A percentile compares a stretch with the other conserved stretches of the same genome.
phyloP scores from a whole-genome alignment of 2,888 invertebrate species.

The Argyresthia goedartella region DNA sequence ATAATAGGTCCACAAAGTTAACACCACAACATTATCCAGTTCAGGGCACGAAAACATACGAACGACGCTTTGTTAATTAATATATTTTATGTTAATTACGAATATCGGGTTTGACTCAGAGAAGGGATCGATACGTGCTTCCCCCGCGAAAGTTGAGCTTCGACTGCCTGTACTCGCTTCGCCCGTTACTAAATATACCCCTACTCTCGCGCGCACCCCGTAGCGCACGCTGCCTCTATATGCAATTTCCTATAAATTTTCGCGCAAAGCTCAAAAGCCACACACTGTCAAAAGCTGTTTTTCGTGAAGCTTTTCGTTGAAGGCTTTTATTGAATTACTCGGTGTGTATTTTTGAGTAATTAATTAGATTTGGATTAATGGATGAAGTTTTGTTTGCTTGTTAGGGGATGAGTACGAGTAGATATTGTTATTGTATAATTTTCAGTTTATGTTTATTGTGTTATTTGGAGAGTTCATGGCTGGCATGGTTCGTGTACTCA shows the following conservation, averaged over 20 bases:
- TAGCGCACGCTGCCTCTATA: constrained; percentile 54
- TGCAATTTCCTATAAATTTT: constrained; percentile 70
- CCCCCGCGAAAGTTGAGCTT: constrained; percentile 39
- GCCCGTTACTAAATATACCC: constrained; percentile 65
- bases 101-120: constrained; percentile 35
- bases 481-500: too few relatives aligned
- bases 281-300: constrained; percentile 66
- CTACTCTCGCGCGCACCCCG: constrained; percentile 56
- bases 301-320: constrained; percentile 37
- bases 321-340: constrained; percentile 55
- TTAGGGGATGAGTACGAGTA: too few relatives aligned
- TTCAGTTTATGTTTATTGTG: too few relatives aligned
- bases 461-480: too few relatives aligned
- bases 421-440: too few relatives aligned
- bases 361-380: constrained; percentile 2
- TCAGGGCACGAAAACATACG: constrained; percentile 41
- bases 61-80: constrained; percentile 32
- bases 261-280: constrained; percentile 33
- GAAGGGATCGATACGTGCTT: constrained; percentile 31
- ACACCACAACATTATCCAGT: constrained; percentile 37
- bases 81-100: constrained; percentile 49
- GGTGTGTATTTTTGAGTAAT: not conserved
- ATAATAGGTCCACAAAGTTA: not conserved
- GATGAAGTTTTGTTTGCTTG: not conserved
- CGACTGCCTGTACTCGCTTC: constrained; percentile 41